Percentiles rank a stretch among this genome's conserved stretches.
Evolutionary conservation across 2,113 vertebrate species (phyloP).

Genomic region (Festucalex cinctus): DNA sequence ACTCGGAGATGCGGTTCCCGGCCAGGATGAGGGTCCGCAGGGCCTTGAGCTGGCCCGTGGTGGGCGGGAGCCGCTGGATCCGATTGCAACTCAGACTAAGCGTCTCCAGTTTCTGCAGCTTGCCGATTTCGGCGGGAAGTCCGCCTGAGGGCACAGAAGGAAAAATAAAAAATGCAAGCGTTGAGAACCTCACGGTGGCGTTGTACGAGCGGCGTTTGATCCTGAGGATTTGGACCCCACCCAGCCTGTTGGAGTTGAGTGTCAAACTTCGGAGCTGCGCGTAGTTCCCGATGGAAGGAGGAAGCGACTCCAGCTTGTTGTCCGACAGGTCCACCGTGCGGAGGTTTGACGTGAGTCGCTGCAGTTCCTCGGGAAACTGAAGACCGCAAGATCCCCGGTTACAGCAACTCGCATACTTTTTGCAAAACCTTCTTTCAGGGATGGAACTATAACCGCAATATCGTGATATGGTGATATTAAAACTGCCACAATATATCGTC

Average conservation of each 20-base stretch:
- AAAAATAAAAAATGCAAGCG: too few species aligned
- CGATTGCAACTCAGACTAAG: conserved; percentile 86
- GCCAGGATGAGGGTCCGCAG: conserved; percentile 87
- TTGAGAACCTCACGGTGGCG: too few species aligned
- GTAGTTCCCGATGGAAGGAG: conserved; percentile 83
- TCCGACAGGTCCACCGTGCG: conserved; percentile 90
- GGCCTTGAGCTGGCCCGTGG: conserved; percentile 82
- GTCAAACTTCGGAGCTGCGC: conserved; percentile 86
- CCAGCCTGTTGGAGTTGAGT: conserved; percentile 86
- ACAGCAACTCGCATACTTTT: too few species aligned
- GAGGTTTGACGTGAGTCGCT: conserved; percentile 84
- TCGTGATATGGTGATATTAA: too few species aligned
- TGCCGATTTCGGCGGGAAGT: conserved; percentile 85
- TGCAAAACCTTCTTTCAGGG: too few species aligned
- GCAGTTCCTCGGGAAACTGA: conserved; percentile 94
- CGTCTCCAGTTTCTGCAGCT: conserved; percentile 91
- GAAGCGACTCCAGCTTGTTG: conserved; percentile 89
- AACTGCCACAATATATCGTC: too few species aligned
- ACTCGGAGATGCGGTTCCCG: conserved; percentile 82
- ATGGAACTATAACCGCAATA: too few species aligned
- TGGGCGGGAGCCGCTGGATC: conserved; percentile 77
- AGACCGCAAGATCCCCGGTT: neutral
- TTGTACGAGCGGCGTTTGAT: neutral
- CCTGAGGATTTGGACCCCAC: conserved; percentile 62
- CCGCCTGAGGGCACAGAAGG: too few species aligned